Conservation (phyloP, 2,888 invertebrate species). For the Axea sp. region DNA sequence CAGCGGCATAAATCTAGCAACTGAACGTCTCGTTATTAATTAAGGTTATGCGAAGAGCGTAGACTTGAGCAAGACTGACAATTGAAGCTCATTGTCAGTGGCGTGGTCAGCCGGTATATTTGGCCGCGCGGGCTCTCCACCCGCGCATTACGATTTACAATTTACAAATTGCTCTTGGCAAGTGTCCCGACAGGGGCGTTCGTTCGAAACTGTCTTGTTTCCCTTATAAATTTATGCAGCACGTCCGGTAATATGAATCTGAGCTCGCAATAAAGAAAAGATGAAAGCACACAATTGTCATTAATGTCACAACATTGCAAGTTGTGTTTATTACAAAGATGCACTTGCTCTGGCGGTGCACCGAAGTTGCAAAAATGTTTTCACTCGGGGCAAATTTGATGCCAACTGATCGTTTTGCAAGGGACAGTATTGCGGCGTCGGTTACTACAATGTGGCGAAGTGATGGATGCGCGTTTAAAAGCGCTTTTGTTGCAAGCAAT, state of each 20-base stretch:
- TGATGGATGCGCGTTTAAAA: too few species aligned
- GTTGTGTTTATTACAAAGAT: too few species aligned
- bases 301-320: too few species aligned
- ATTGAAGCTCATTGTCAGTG: conserved; percentile 70
- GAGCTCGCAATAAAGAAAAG: too few species aligned
- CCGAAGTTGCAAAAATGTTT: too few species aligned
- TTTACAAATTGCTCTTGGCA: conserved; percentile 72
- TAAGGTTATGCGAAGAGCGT: conserved; percentile 57
- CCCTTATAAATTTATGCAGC: conserved; percentile 45
- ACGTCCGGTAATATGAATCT: conserved; percentile 13
- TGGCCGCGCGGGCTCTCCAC: conserved; percentile 40
- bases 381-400: too few species aligned
- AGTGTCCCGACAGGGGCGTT: conserved; percentile 59
- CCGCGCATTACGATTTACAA: conserved; percentile 66
- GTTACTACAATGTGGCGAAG: too few species aligned
- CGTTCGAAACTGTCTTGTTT: conserved; percentile 45
- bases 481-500: too few species aligned
- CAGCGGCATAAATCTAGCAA: not conserved
- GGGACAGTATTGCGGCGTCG: too few species aligned
- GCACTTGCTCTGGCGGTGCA: too few species aligned
- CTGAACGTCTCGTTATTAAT: conserved; percentile 15
- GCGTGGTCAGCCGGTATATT: conserved; percentile 65
- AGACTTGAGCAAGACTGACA: conserved; percentile 38
- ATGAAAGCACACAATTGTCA: too few species aligned
- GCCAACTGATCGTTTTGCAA: too few species aligned